These are phyloP conservation scores for Hirtodrosophila confusa DNA, from an alignment of 2,888 invertebrate genomes.

Conservation along the genomic window DNA sequence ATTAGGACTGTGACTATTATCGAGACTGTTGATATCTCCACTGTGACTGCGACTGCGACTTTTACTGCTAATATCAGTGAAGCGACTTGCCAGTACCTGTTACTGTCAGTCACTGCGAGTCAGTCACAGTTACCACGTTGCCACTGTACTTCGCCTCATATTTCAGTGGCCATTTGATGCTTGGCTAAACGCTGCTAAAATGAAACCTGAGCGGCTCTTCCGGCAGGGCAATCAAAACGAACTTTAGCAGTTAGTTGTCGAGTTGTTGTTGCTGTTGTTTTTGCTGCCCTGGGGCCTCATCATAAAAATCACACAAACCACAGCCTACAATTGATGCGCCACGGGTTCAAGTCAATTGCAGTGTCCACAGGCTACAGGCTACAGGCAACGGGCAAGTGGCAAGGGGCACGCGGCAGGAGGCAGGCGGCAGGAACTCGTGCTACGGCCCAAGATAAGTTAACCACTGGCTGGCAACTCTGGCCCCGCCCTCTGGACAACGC, in stretches of 20 bases:
- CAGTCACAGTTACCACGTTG: too few species aligned
- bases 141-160: conserved; percentile 2
- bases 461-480: conserved; percentile 50
- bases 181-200: conserved; percentile 64
- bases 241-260: conserved; percentile 18
- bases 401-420: conserved; percentile 3
- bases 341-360: conserved; percentile 75
- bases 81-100: too few species aligned
- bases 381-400: background rate
- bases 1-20: too few species aligned
- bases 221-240: conserved; percentile 70
- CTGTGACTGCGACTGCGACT: too few species aligned
- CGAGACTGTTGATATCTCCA: too few species aligned
- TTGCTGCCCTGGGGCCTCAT: conserved; percentile 57
- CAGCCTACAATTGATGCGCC: conserved; percentile 68
- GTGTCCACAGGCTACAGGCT: conserved; percentile 39
- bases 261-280: conserved; percentile 10
- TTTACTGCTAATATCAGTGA: too few species aligned
- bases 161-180: conserved; percentile 62
- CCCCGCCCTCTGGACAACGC: conserved; percentile 8
- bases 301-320: conserved; percentile 71
- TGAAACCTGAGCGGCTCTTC: conserved; percentile 67
- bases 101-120: too few species aligned
- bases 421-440: conserved; percentile 34
- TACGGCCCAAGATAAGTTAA: conserved; percentile 42